Conservation (phyloP, 1,140 invertebrate genomes). For the Yoshiicerus persimilis region DNA sequence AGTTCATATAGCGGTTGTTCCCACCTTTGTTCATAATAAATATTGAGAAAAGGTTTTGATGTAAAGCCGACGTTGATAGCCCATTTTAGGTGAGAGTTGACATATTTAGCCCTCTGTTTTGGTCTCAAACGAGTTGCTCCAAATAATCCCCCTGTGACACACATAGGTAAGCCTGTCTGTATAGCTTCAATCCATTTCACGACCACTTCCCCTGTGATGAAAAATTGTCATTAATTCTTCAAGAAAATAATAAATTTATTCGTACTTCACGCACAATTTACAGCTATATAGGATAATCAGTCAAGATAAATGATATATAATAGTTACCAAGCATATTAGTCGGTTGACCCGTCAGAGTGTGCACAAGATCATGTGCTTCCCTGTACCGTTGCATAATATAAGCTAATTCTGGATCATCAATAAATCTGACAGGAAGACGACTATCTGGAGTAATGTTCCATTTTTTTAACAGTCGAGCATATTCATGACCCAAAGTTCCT, state of each 20-base stretch:
- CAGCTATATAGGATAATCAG: too few relatives aligned
- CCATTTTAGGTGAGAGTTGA: conserved; percentile 82
- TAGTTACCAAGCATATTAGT: conserved; percentile 87
- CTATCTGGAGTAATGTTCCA: conserved; percentile 93
- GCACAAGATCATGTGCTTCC: conserved; percentile 93
- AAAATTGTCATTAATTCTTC: background rate
- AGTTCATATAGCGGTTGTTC: conserved; percentile 82
- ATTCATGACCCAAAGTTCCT: conserved; percentile 79
- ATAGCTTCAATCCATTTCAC: conserved; percentile 98
- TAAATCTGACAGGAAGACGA: conserved; percentile 81
- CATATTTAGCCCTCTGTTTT: conserved; percentile 79
- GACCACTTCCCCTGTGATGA: conserved; percentile 70
- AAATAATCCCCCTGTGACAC: conserved; percentile 80
- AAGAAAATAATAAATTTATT: background rate
- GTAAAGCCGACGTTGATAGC: conserved; percentile 76
- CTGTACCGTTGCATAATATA: conserved; percentile 97
- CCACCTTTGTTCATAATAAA: conserved; percentile 94
- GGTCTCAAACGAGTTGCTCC: conserved; percentile 77
- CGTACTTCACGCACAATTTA: too few relatives aligned
- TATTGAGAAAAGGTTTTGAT: conserved; percentile 73
- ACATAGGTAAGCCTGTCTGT: conserved; percentile 88
- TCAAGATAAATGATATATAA: background rate
- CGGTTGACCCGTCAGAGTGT: conserved; percentile 87
- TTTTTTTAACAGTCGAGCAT: conserved; percentile 75
- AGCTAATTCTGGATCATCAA: conserved; percentile 85